Conservation (phyloP, 2,888 invertebrate species). For the Morpho achilles region DNA sequence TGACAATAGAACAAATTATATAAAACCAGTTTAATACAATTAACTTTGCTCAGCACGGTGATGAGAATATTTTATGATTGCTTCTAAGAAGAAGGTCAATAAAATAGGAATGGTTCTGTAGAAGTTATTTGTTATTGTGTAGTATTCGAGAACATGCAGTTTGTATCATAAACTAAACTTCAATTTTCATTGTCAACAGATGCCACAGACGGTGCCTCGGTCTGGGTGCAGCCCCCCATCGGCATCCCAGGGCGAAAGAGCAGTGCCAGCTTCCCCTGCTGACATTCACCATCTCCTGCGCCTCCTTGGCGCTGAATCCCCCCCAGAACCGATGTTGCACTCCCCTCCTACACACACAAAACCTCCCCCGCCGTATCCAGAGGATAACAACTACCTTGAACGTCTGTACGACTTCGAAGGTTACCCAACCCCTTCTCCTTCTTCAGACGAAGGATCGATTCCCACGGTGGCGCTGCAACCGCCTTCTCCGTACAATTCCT, state of each 20-base stretch:
- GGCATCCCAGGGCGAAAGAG: slow-evolving; percentile 84
- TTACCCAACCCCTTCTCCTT: slow-evolving; percentile 72
- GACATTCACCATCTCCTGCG: slow-evolving; percentile 69
- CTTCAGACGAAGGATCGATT: slow-evolving; percentile 76
- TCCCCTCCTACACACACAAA: slow-evolving; percentile 65
- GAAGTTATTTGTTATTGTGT: no score
- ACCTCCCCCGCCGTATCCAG: slow-evolving; percentile 70
- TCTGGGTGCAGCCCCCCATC: slow-evolving; percentile 87
- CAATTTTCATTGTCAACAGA: slow-evolving; percentile 74
- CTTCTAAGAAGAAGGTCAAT: background rate
- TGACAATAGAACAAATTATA: slow-evolving; percentile 3
- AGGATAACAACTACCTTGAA: slow-evolving; percentile 57
- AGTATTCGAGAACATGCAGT: no score
- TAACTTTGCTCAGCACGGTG: background rate
- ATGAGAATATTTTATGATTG: background rate
- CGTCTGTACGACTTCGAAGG: slow-evolving; percentile 73
- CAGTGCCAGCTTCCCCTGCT: slow-evolving; percentile 77
- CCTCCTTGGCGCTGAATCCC: slow-evolving; percentile 70
- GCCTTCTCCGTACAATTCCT: slow-evolving; percentile 74
- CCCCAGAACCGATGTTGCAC: slow-evolving; percentile 71
- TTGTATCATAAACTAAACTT: no score
- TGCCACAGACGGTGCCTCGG: slow-evolving; percentile 90
- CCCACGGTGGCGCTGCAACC: slow-evolving; percentile 79
- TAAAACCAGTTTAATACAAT: slow-evolving; percentile 1
- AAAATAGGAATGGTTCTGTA: background rate